Conservation (phyloP, 1,140 invertebrate genomes). For the Polypedilum vanderplanki region DNA sequence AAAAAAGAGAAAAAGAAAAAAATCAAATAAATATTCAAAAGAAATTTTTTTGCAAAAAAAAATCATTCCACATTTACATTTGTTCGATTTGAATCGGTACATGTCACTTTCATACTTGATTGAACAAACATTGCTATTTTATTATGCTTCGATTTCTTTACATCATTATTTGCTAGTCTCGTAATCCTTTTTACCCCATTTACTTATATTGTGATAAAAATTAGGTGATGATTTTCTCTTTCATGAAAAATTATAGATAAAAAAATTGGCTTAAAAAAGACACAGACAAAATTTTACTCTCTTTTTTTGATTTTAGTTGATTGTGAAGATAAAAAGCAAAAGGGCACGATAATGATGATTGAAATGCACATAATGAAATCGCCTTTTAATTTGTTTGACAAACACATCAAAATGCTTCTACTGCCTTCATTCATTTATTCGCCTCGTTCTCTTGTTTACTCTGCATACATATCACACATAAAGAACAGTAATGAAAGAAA, state of each 20-base stretch:
- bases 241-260: background rate
- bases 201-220: background rate
- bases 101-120: slow-evolving; percentile 26
- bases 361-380: slow-evolving; percentile 26
- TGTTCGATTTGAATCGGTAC: slow-evolving; percentile 2
- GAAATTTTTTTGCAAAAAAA: background rate
- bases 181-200: slow-evolving; percentile 20
- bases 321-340: background rate
- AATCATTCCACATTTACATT: background rate
- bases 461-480: slow-evolving; percentile 2
- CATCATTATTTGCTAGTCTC: background rate
- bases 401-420: slow-evolving; percentile 29
- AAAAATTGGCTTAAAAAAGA: slow-evolving; percentile 23
- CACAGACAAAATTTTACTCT: background rate
- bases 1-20: background rate
- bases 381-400: slow-evolving; percentile 29
- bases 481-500: background rate
- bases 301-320: background rate
- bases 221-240: slow-evolving; percentile 20
- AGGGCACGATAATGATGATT: background rate
- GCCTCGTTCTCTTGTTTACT: background rate
- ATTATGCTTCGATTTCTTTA: slow-evolving; percentile 3
- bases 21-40: background rate
- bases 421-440: background rate
- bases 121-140: slow-evolving; percentile 14